Percentiles rank a stretch among this genome's conserved stretches.
Evolutionary conservation across 2,888 invertebrate species (phyloP).

Genomic region (Zele albiditarsus): DNA sequence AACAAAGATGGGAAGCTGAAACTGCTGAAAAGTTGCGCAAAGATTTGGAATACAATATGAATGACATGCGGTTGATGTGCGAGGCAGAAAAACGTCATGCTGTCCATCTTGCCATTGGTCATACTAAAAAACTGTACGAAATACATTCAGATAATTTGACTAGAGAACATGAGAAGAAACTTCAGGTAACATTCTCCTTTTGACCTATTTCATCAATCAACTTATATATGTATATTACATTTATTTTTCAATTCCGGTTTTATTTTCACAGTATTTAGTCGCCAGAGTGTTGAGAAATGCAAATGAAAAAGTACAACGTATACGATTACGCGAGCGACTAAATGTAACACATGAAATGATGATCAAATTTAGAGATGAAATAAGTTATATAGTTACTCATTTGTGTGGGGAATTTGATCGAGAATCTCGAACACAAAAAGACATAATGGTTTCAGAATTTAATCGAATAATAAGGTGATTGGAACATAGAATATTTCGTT

Average conservation of each 20-base stretch:
- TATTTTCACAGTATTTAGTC: conserved; percentile 50
- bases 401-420: conserved; percentile 58
- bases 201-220: too few species aligned
- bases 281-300: conserved; percentile 45
- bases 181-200: conserved; percentile 49
- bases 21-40: conserved; percentile 53
- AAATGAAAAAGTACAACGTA: conserved; percentile 53
- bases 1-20: conserved; percentile 52
- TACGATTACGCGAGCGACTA: conserved; percentile 55
- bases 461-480: conserved; percentile 62
- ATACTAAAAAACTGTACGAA: conserved; percentile 52
- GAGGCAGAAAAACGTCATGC: conserved; percentile 60
- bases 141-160: conserved; percentile 50
- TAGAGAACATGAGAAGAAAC: conserved; percentile 51
- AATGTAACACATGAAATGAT: conserved; percentile 57
- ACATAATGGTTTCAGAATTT: conserved; percentile 63
- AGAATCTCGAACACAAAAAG: conserved; percentile 50
- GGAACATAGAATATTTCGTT: not conserved
- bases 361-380: conserved; percentile 58
- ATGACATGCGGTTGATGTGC: conserved; percentile 53
- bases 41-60: conserved; percentile 50
- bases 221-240: not conserved
- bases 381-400: conserved; percentile 51
- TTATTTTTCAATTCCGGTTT: conserved; percentile 7
- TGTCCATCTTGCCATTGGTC: conserved; percentile 47